Conservation (phyloP, 1,140 invertebrate species). For the Halictus rubicundus region DNA sequence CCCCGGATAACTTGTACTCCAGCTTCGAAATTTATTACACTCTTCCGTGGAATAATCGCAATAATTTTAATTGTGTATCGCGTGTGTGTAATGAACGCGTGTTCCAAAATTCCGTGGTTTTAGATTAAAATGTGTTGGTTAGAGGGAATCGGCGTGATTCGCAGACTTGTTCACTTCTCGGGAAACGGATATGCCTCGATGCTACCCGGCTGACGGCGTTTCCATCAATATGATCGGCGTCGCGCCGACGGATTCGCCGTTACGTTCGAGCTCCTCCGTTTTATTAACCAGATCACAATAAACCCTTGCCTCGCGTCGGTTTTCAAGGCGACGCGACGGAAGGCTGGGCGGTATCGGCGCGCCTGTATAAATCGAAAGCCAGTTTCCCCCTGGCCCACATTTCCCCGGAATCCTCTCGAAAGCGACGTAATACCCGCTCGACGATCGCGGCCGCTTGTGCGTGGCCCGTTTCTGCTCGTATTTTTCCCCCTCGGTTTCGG, state of each 20-base stretch:
- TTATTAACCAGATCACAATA: constrained; percentile 3
- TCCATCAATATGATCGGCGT: neutral
- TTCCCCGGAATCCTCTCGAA: neutral
- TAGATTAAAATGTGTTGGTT: neutral
- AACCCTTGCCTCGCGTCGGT: neutral
- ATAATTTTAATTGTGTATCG: too few relatives aligned
- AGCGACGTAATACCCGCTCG: neutral
- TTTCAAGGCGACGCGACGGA: neutral
- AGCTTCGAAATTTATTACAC: too few relatives aligned
- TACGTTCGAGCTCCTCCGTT: neutral
- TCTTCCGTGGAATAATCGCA: too few relatives aligned
- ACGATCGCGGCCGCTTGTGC: too few relatives aligned
- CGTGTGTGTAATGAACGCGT: too few relatives aligned
- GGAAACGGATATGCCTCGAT: neutral
- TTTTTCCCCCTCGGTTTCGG: neutral
- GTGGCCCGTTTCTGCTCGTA: neutral
- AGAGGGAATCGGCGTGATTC: too few relatives aligned
- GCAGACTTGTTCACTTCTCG: neutral
- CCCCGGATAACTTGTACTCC: neutral
- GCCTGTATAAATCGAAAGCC: neutral
- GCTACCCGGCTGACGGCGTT: neutral
- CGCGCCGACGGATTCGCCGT: neutral
- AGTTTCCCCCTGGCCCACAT: neutral
- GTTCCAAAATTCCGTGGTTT: too few relatives aligned
- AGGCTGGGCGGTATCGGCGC: too few relatives aligned